A percentile compares a stretch with the other conserved stretches of the same genome.
These are phyloP conservation scores for Pseudocheirus occidentalis DNA, from an alignment of 2,797 vertebrate genomes.

Conservation along the genomic window DNA sequence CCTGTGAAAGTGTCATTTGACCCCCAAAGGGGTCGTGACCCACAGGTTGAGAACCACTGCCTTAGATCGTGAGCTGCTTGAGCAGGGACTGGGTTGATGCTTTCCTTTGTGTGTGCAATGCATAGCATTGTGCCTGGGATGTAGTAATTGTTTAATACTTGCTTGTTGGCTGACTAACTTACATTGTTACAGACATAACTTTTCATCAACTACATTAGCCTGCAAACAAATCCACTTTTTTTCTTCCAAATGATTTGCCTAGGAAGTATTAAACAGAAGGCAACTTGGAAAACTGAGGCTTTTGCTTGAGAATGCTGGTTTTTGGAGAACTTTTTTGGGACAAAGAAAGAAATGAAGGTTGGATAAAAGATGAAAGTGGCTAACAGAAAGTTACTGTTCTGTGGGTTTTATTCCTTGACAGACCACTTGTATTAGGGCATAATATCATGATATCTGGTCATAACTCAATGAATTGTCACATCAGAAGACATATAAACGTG, in stretches of 20 bases:
- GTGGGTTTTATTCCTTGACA: neutral
- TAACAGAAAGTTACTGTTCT: neutral
- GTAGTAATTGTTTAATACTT: neutral
- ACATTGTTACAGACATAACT: neutral
- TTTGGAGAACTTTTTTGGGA: neutral
- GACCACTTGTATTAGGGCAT: neutral
- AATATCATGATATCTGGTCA: neutral
- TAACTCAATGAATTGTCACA: neutral
- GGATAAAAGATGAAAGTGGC: neutral
- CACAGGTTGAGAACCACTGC: no score
- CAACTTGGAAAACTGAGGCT: neutral
- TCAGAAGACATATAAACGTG: neutral
- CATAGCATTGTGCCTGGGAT: neutral
- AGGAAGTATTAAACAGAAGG: neutral
- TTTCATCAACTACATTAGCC: neutral
- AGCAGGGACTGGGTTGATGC: neutral
- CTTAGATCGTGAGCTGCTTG: neutral
- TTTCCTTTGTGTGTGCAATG: neutral
- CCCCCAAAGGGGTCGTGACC: no score
- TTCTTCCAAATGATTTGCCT: neutral
- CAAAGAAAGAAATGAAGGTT: neutral
- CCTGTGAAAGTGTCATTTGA: no score
- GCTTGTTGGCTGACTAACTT: neutral
- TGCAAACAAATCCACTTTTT: neutral
- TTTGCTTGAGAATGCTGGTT: neutral